Percentiles rank a stretch among this genome's conserved stretches.
Conservation (phyloP, 2,888 invertebrate genomes). For the Seira ritae region DNA sequence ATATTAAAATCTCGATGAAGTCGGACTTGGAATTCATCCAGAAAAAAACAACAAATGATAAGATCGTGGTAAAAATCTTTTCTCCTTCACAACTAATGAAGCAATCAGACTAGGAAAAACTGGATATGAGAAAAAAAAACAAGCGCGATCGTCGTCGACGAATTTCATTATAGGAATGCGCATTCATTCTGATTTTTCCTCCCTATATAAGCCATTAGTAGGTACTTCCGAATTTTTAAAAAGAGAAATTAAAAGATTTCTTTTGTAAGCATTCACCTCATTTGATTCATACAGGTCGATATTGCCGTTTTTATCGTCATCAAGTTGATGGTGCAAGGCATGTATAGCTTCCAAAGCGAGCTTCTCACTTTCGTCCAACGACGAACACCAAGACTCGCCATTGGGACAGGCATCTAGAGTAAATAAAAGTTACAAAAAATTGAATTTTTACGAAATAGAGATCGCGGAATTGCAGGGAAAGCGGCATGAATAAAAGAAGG, state of each 20-base stretch:
- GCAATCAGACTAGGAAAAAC: neutral
- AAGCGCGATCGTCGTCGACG: neutral
- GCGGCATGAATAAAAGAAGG: slow-evolving; percentile 19
- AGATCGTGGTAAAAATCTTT: no score
- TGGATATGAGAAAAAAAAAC: neutral
- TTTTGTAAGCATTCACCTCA: slow-evolving; percentile 81
- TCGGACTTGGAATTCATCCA: no score
- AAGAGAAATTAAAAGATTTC: neutral
- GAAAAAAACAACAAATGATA: no score
- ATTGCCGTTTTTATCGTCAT: slow-evolving; percentile 98
- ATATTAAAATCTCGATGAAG: no score
- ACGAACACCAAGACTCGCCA: slow-evolving; percentile 69
- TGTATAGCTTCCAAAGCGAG: slow-evolving; percentile 95
- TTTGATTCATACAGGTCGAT: slow-evolving; percentile 98
- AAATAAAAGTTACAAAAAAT: neutral
- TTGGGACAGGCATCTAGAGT: slow-evolving; percentile 60
- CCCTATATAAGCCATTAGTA: neutral
- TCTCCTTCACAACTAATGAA: no score
- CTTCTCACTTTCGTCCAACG: slow-evolving; percentile 80
- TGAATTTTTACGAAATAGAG: no score
- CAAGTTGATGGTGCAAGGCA: slow-evolving; percentile 93
- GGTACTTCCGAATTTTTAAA: slow-evolving; percentile 4
- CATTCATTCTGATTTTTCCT: neutral
- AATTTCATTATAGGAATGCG: neutral
- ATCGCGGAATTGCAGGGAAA: slow-evolving; percentile 26